Percentiles rank a stretch among this genome's conserved stretches.
phyloP scores from a whole-genome alignment of 2,888 invertebrate genomes.

The Drosophila austrosaltans region DNA sequence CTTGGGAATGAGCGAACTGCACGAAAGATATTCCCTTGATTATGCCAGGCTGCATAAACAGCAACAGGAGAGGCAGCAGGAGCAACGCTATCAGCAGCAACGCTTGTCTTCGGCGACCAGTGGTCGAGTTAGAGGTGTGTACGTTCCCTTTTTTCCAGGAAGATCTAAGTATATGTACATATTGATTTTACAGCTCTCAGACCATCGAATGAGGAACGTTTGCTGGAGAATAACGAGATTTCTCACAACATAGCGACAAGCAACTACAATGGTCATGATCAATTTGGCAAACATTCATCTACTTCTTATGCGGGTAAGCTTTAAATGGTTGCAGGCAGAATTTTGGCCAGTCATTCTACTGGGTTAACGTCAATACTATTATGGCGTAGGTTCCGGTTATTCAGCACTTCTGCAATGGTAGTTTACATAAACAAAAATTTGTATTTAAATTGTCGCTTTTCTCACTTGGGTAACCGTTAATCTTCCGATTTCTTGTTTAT shows the following conservation, averaged over 20 bases:
- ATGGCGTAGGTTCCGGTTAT: too few relatives aligned
- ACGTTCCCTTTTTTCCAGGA: too few relatives aligned
- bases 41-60: slow-evolving; percentile 88
- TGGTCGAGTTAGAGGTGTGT: slow-evolving; percentile 61
- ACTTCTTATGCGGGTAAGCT: slow-evolving; percentile 48
- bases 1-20: slow-evolving; percentile 94
- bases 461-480: neutral
- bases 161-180: neutral
- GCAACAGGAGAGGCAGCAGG: slow-evolving; percentile 76
- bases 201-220: slow-evolving; percentile 65
- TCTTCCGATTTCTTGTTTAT: neutral
- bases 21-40: slow-evolving; percentile 91
- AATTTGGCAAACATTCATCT: slow-evolving; percentile 49
- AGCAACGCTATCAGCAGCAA: slow-evolving; percentile 79
- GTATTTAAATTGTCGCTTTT: neutral
- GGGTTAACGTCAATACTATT: too few relatives aligned
- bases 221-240: slow-evolving; percentile 52
- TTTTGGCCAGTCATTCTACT: too few relatives aligned
- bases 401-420: too few relatives aligned
- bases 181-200: slow-evolving; percentile 47
- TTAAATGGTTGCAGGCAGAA: too few relatives aligned
- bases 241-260: slow-evolving; percentile 41
- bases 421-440: too few relatives aligned
- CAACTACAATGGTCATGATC: slow-evolving; percentile 57
- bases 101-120: slow-evolving; percentile 73